Evolutionary conservation across 2,113 vertebrate genomes (phyloP), one percentile per base, ranked within the genome.

Genomic region (Ciconia stormi): DNA sequence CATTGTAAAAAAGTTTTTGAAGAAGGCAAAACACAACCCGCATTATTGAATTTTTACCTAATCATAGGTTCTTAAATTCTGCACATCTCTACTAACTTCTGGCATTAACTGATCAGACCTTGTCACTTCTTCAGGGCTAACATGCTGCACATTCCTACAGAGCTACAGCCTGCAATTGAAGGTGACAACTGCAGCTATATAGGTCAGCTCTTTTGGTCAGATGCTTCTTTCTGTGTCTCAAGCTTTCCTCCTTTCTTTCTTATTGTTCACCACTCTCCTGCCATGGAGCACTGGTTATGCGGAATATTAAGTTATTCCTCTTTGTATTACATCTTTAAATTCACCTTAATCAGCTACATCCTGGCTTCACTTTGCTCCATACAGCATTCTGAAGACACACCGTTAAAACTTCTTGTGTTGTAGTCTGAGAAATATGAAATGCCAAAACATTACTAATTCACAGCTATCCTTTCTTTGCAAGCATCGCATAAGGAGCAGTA

Each of bases 121-220:
- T 62, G 36, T 77, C 56, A 36, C 7, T 90, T 85, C 82, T 82
- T 92, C 50, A 47, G 47, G 55, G 32, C 32, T 82, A 58, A 47
- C 76, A 40, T n/a, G 67, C 58, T 96, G 82, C 79, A 29, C 76
- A 72, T 95, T 92, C 79, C 79, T 50, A 7, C 49, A 73, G 76
- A 83, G 91, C 67, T 77, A 61, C 58, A 76, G 74, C 34, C 46
- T 80, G 70, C 74, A 90, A 77, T 0, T 89, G 94, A 90, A 92
- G 66, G 82, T 93, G 93, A 80, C 86, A 92, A 86, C 91, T 95
- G 82, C 67, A 89, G 67, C 76, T 82, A 62, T 96, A 55, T 95
- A 77, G 94, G 86, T 92, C 93, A 88, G 25, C 53, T 86, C 21
- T 59, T 69, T 19, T 78, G 34, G 56, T 59, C 61, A 82, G 56